Evolutionary conservation across 2,888 invertebrate species (phyloP), one percentile per base, ranked within the genome.

Genomic region (Stenotaenia linearis): DNA sequence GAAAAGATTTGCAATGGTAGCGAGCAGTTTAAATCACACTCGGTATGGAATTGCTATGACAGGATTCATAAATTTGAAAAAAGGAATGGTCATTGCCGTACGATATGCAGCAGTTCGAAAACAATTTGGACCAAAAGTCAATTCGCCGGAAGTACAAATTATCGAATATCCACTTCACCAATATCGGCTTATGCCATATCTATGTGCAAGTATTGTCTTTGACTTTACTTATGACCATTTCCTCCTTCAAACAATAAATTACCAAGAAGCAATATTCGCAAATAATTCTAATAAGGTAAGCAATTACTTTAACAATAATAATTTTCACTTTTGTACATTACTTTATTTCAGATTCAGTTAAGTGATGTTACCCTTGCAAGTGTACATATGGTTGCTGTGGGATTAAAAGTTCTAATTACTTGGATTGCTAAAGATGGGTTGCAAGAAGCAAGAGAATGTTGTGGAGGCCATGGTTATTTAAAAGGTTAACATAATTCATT

Each of bases 21-120:
- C 96, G 61, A 96, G 96, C 84, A 93, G 93, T 82, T 88, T 97
- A 82, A 96, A 96, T 0, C 92, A 93, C 78, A 96, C 95, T 82
- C 89, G 93, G 35, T 92, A 95, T 0, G 91, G 90, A 80, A 96
- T 97, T 80, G 92, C 90, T 83, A 86, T 86, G 82, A 87, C 89
- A 88, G 85, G 87, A 45, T 84, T 86, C 4, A 84, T 86, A 75
- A 91, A 91, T 79, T 86, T 94, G 78, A 90, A 91, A 15, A 90
- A 91, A 84, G 94, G 94, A 0, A 87, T 96, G 18, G 85, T 92
- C 6, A 96, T 97, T 81, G 96, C 95, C 0, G 88, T 93, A 21
- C 89, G 97, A 23, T 97, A 97, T 86, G 93, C 95, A 0, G 95
- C 92, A 0, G 92, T 92, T 0, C 89, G 97, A 81, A 90, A 90